Evolutionary conservation across 1,140 invertebrate species (phyloP).

Genomic region (Aleiodes sp.): DNA sequence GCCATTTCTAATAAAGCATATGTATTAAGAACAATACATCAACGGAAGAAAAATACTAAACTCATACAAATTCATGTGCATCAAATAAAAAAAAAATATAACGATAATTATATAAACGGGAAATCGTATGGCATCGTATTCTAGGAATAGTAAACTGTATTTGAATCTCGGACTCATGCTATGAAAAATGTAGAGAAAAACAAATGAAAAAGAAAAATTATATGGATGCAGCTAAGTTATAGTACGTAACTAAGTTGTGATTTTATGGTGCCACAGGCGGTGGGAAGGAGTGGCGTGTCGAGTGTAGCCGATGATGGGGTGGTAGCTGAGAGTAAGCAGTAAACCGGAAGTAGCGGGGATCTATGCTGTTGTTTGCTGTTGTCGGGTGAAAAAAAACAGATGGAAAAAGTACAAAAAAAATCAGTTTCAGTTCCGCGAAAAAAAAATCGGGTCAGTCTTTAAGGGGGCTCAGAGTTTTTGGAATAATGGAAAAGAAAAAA

Average conservation of each 20-base stretch:
- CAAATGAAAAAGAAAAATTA: slow-evolving; percentile 31
- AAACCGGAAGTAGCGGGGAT: slow-evolving; percentile 61
- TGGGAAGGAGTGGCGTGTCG: slow-evolving; percentile 63
- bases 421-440: neutral
- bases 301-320: slow-evolving; percentile 62
- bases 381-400: slow-evolving; percentile 47
- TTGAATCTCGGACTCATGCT: neutral
- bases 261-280: slow-evolving; percentile 68
- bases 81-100: slow-evolving; percentile 7
- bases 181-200: too few relatives aligned
- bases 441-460: neutral
- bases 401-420: slow-evolving; percentile 4
- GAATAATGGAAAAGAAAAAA: neutral
- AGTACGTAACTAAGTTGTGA: slow-evolving; percentile 62
- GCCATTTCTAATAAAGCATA: slow-evolving; percentile 63
- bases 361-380: slow-evolving; percentile 63
- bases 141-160: neutral
- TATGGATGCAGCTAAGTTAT: slow-evolving; percentile 49
- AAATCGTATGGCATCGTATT: slow-evolving; percentile 14
- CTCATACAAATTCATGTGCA: slow-evolving; percentile 25
- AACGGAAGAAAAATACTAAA: slow-evolving; percentile 16
- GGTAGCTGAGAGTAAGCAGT: slow-evolving; percentile 65
- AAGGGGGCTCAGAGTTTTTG: neutral
- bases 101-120: too few relatives aligned
- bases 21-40: slow-evolving; percentile 34